These are phyloP conservation scores for Leucoma salicis DNA, from an alignment of 2,888 invertebrate genomes.

Conservation along the genomic window DNA sequence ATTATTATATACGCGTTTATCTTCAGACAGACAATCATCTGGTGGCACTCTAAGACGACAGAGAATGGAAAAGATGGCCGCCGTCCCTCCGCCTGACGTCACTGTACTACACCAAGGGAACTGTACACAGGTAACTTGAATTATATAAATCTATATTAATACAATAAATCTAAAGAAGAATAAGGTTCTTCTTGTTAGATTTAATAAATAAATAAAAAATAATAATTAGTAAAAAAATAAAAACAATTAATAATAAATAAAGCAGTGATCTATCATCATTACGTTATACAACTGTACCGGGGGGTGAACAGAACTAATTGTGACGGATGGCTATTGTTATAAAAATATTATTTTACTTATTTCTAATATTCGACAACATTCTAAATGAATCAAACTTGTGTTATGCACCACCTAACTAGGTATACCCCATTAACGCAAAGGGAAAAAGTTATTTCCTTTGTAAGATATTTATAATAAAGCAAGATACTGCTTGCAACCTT, in stretches of 20 bases:
- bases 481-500: no score
- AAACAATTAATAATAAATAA: not conserved
- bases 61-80: constrained; percentile 70
- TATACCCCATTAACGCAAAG: no score
- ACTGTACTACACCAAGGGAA: constrained; percentile 76
- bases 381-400: no score
- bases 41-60: constrained; percentile 72
- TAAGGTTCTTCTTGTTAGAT: not conserved
- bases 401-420: no score
- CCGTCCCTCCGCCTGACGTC: constrained; percentile 76
- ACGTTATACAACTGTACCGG: not conserved
- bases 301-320: not conserved
- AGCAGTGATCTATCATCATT: not conserved
- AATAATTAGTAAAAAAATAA: no score
- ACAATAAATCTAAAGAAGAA: not conserved
- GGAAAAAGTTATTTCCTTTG: no score
- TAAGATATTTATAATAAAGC: no score
- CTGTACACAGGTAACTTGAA: constrained; percentile 62
- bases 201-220: no score
- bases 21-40: constrained; percentile 64
- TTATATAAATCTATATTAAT: not conserved
- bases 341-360: no score
- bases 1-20: no score
- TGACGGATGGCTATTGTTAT: not conserved
- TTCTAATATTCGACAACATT: no score